Evolutionary conservation across 2,888 invertebrate genomes (phyloP).

Genomic region (Plutella xylostella): DNA sequence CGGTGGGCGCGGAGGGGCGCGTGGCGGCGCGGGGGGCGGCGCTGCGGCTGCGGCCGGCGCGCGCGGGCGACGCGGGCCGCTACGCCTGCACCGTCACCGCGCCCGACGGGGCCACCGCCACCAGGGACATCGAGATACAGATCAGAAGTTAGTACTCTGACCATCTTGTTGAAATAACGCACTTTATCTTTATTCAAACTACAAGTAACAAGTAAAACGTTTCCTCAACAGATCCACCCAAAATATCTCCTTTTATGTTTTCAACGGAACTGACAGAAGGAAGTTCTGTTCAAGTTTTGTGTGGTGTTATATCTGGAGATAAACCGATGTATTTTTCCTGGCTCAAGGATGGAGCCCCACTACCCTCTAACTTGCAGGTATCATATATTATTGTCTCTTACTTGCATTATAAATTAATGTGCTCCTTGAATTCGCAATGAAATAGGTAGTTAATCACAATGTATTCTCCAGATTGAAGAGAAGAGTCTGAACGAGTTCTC

Average conservation of each 20-base stretch:
- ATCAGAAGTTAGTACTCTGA: conserved; percentile 73
- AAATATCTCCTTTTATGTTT: conserved; percentile 87
- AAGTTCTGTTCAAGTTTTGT: conserved; percentile 83
- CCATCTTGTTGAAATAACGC: too few relatives aligned
- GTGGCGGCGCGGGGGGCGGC: conserved; percentile 45
- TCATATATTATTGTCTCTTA: neutral
- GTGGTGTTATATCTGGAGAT: conserved; percentile 79
- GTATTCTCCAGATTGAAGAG: conserved; percentile 71
- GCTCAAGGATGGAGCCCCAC: conserved; percentile 73
- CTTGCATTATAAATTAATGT: neutral
- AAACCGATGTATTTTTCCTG: conserved; percentile 77
- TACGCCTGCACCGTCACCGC: conserved; percentile 83
- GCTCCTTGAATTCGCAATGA: too few relatives aligned
- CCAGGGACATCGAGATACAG: conserved; percentile 76
- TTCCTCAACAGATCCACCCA: conserved; percentile 75
- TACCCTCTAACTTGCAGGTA: conserved; percentile 74
- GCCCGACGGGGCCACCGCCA: conserved; percentile 76
- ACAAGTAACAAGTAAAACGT: too few relatives aligned
- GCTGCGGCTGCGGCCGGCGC: conserved; percentile 43
- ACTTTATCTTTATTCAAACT: too few relatives aligned
- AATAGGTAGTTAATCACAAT: too few relatives aligned
- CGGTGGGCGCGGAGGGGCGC: conserved; percentile 48
- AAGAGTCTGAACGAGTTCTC: conserved; percentile 78
- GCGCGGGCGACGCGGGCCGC: conserved; percentile 75
- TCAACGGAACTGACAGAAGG: conserved; percentile 85